Percentiles rank a stretch among this genome's conserved stretches.
Evolutionary conservation across 2,888 invertebrate genomes (phyloP).

Genomic region (Drosophila kanekoi): DNA sequence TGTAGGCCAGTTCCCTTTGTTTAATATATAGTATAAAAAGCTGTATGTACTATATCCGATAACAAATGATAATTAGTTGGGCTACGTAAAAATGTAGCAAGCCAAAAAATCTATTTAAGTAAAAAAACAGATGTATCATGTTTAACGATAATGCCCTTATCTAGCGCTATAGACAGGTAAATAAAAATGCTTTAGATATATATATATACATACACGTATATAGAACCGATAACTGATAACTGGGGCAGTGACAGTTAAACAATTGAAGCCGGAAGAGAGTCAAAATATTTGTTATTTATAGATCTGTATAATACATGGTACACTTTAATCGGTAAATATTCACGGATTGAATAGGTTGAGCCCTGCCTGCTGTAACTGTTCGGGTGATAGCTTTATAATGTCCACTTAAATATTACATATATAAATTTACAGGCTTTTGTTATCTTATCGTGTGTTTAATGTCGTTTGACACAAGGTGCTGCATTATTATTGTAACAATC

Average conservation of each 20-base stretch:
- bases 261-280: background rate
- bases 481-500: constrained; percentile 34
- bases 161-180: constrained; percentile 58
- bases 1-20: background rate
- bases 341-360: background rate
- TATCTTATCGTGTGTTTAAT: constrained; percentile 42
- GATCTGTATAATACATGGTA: background rate
- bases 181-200: constrained; percentile 40
- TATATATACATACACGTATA: background rate
- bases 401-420: background rate
- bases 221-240: constrained; percentile 17
- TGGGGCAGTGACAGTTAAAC: constrained; percentile 7
- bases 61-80: constrained; percentile 40
- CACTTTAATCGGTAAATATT: background rate
- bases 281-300: constrained; percentile 11
- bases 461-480: constrained; percentile 46
- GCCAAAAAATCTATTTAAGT: constrained; percentile 7
- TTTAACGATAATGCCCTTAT: constrained; percentile 71
- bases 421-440: constrained; percentile 5
- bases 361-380: constrained; percentile 1
- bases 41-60: constrained; percentile 20
- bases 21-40: background rate
- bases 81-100: constrained; percentile 22
- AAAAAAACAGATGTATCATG: constrained; percentile 69
- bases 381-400: constrained; percentile 12